A percentile compares a stretch with the other conserved stretches of the same genome.
These are phyloP conservation scores for Cerastis leucographa DNA, from an alignment of 2,888 invertebrate genomes.

Conservation along the genomic window DNA sequence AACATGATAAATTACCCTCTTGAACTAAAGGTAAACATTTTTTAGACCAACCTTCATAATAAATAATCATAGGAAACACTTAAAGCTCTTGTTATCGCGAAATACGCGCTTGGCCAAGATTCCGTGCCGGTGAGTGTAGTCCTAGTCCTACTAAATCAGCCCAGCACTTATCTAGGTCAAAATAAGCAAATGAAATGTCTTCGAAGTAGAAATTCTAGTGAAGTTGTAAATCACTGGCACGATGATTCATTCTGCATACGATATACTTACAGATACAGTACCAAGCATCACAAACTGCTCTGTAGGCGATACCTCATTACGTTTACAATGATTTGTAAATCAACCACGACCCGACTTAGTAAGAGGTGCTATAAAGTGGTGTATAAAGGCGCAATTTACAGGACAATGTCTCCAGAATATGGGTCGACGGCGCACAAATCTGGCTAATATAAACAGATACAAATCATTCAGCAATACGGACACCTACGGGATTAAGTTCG, in stretches of 20 bases:
- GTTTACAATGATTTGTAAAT: constrained; percentile 67
- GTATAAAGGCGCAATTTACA: constrained; percentile 58
- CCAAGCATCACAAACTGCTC: constrained; percentile 40
- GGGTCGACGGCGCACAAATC: constrained; percentile 49
- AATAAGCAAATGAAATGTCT: constrained; percentile 55
- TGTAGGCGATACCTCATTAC: constrained; percentile 57
- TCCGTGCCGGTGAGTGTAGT: too few relatives aligned
- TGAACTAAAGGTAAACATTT: too few relatives aligned
- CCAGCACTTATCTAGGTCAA: constrained; percentile 42
- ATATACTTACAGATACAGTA: constrained; percentile 31
- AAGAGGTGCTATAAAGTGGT: constrained; percentile 43
- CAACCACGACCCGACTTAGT: constrained; percentile 46
- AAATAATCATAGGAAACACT: too few relatives aligned
- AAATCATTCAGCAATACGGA: constrained; percentile 61
- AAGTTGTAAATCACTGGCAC: constrained; percentile 47
- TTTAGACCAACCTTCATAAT: too few relatives aligned
- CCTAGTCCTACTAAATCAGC: neutral
- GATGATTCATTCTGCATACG: constrained; percentile 54
- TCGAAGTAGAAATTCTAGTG: constrained; percentile 55
- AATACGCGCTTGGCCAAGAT: too few relatives aligned
- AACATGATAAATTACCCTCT: too few relatives aligned
- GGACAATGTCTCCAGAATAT: constrained; percentile 60
- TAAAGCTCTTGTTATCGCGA: too few relatives aligned
- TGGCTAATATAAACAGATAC: constrained; percentile 59
- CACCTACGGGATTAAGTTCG: constrained; percentile 60